These are phyloP conservation scores for Hemibagrus wyckioides DNA, from an alignment of 2,113 vertebrate species.

Conservation along the genomic window DNA sequence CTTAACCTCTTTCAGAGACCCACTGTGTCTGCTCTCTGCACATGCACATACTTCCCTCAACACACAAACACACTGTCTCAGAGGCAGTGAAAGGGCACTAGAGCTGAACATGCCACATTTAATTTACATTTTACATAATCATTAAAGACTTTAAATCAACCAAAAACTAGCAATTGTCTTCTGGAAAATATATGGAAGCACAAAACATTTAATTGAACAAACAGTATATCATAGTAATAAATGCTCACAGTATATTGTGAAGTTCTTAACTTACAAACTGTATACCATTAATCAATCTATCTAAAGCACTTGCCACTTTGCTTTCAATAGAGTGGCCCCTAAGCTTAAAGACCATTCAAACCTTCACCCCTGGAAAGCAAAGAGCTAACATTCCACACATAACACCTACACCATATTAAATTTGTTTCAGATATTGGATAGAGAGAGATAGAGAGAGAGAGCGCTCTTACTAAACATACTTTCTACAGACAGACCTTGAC, in stretches of 20 bases:
- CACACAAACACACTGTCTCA: constrained; percentile 26
- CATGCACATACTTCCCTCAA: constrained; percentile 40
- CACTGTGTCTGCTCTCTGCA: constrained; percentile 56
- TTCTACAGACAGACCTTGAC: not conserved
- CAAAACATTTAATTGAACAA: not conserved
- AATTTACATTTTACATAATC: not conserved
- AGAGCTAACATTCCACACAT: constrained; percentile 61
- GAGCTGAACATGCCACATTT: constrained; percentile 4
- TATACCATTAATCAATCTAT: not conserved
- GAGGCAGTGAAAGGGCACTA: constrained; percentile 11
- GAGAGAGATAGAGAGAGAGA: not conserved
- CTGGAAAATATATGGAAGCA: not conserved
- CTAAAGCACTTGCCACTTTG: constrained; percentile 51
- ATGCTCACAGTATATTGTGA: not conserved
- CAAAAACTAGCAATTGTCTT: not conserved
- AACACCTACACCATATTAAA: constrained; percentile 47
- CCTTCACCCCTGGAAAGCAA: constrained; percentile 62
- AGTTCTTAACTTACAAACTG: not conserved
- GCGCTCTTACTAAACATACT: not conserved
- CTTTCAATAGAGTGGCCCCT: constrained; percentile 55
- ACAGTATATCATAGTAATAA: not conserved
- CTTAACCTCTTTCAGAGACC: constrained; percentile 60
- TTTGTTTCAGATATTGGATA: constrained; percentile 57
- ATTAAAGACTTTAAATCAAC: not conserved
- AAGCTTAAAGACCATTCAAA: constrained; percentile 45